Base-by-base conservation (phyloP, 2,113 vertebrate genomes). In the Malurus elegans region DNA sequence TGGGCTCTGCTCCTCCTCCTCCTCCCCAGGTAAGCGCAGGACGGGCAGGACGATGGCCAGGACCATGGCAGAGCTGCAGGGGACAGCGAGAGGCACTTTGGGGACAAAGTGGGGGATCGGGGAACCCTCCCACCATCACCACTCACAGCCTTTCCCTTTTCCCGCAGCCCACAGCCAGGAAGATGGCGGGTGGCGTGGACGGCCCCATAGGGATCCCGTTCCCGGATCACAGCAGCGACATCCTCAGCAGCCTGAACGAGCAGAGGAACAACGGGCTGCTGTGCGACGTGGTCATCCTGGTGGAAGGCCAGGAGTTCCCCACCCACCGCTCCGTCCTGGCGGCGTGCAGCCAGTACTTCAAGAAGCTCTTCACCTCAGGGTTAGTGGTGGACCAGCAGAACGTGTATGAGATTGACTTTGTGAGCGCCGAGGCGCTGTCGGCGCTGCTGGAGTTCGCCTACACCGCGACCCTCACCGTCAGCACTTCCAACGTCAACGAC, bases 121-220 rank as follows among this genome's bases (percentile, higher is more conserved):
- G 38, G 38, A 38, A 38, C 38, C 38, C 8, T 21, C 56, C 48
- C 3, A 4, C 7, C 9, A 60, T 50, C 78, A 17, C 57, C 20
- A 62, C 91, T 96, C 73, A 91, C 8, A 2, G 8, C 13, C 15
- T 81, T 31, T 14, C 48, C 75, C 62, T 17, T 64, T 47, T 28
- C 86, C 75, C 25, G 0, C 61, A 98, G 98, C 97, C 98, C 93
- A 97, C 48, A 79, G 95, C 90, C 31, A 95, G n/a, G 82, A 98
- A 97, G 95, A 98, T 98, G 98, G 98, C 98, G 90, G 98, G 98
- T 97, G 97, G 98, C 96, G 94, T 99, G 97, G 99, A 99, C 67
- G 99, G 99, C 91, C 99, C 99, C 57, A 99, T 99, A 91, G 99
- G 99, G 97, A 99, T 99, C 98, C 99, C 99, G 18, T 99, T 99